phyloP scores from a whole-genome alignment of 2,797 vertebrate genomes.

The Sebastes ruberrimus region DNA sequence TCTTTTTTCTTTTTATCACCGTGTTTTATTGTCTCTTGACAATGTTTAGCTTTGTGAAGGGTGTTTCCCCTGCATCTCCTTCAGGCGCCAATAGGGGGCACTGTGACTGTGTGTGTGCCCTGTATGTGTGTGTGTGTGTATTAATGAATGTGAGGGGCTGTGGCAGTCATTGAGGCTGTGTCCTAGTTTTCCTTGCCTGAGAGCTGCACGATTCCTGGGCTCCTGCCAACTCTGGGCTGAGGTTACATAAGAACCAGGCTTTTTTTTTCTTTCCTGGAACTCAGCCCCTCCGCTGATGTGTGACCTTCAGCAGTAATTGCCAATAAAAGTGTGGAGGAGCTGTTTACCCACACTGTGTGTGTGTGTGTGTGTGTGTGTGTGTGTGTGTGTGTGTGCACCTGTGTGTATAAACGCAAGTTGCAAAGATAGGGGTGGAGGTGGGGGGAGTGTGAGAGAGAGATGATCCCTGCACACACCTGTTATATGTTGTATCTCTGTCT shows the following conservation, averaged over 20 bases:
- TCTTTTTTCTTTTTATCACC: neutral
- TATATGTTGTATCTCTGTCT: constrained; percentile 44
- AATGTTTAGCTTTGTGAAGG: constrained; percentile 6
- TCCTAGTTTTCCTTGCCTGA: constrained; percentile 87
- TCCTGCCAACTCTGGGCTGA: constrained; percentile 86
- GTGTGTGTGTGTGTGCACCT: neutral
- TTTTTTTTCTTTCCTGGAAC: constrained; percentile 92
- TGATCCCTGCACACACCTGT: constrained; percentile 52
- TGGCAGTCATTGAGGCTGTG: constrained; percentile 78
- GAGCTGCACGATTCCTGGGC: constrained; percentile 89
- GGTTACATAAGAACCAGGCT: constrained; percentile 93
- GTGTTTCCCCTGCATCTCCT: constrained; percentile 63
- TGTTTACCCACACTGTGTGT: constrained; percentile 84
- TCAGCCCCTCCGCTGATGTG: constrained; percentile 86
- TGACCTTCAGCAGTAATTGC: constrained; percentile 96
- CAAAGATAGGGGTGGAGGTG: neutral
- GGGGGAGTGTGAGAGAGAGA: constrained; percentile 7
- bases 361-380: neutral
- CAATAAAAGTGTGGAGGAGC: constrained; percentile 85
- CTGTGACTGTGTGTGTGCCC: constrained; percentile 61
- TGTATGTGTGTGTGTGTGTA: constrained; percentile 18
- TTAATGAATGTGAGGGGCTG: constrained; percentile 61
- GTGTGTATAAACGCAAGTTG: constrained; percentile 22
- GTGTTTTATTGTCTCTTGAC: neutral
- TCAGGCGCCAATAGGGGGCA: constrained; percentile 84